A percentile compares a stretch with the other conserved stretches of the same genome.
Evolutionary conservation across 1,140 invertebrate species (phyloP).

Genomic region (Drosophila bipectinata): DNA sequence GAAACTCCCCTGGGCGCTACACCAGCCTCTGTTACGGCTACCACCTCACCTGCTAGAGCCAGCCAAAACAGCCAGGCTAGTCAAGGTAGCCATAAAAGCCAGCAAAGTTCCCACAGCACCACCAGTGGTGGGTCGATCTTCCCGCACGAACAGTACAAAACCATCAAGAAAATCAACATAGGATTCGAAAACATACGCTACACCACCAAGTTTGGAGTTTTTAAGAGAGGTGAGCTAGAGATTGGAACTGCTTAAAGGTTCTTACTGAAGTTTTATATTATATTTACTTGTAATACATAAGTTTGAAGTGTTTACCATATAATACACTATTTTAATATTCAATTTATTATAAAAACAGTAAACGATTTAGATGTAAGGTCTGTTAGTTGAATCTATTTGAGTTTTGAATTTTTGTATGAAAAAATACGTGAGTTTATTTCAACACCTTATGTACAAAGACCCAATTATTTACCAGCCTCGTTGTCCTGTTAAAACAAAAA

Average conservation of each 20-base stretch:
- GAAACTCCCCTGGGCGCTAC: slow-evolving; percentile 51
- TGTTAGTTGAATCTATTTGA: too few species aligned
- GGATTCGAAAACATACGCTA: slow-evolving; percentile 72
- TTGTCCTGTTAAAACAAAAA: slow-evolving; percentile 5
- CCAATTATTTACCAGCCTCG: too few species aligned
- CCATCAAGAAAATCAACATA: slow-evolving; percentile 74
- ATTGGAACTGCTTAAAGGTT: too few species aligned
- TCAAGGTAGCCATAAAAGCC: not conserved
- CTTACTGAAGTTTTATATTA: too few species aligned
- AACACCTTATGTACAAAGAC: too few species aligned
- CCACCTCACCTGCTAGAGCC: slow-evolving; percentile 29
- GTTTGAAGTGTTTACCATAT: too few species aligned
- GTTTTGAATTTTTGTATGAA: too few species aligned
- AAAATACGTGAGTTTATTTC: too few species aligned
- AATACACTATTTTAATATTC: too few species aligned
- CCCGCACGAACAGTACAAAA: slow-evolving; percentile 70
- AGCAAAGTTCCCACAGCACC: slow-evolving; percentile 12
- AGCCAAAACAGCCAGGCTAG: slow-evolving; percentile 26
- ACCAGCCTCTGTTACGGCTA: slow-evolving; percentile 6
- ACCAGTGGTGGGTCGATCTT: slow-evolving; percentile 60
- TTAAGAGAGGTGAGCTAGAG: slow-evolving; percentile 61
- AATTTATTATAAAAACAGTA: too few species aligned
- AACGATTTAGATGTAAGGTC: too few species aligned
- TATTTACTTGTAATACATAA: too few species aligned
- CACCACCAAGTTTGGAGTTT: slow-evolving; percentile 62